Percentiles rank a stretch among this genome's conserved stretches.
These are phyloP conservation scores for Spinus olivaceus DNA, from an alignment of 2,797 vertebrate species.

Conservation along the genomic window DNA sequence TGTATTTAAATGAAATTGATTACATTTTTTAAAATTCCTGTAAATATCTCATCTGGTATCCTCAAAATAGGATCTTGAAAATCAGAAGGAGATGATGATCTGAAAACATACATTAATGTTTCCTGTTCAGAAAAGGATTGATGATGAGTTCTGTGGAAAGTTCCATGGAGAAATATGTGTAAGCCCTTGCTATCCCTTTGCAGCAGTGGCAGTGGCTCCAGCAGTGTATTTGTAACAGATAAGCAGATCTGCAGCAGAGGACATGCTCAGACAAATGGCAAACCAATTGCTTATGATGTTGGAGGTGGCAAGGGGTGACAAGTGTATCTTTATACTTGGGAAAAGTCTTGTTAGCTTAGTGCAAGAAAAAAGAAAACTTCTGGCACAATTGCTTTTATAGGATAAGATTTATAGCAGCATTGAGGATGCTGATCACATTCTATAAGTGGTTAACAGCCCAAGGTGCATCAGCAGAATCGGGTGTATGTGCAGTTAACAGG, in stretches of 20 bases:
- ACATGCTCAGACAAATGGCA: conserved; percentile 44
- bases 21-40: neutral
- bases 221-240: neutral
- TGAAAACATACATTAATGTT: neutral
- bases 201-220: neutral
- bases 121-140: neutral
- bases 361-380: conserved; percentile 22
- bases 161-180: neutral
- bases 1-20: neutral
- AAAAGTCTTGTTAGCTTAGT: conserved; percentile 31
- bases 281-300: conserved; percentile 26
- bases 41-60: neutral
- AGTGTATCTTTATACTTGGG: neutral
- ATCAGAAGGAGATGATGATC: neutral
- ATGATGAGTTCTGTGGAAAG: neutral
- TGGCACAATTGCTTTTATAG: neutral
- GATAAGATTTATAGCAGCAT: neutral
- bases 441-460: neutral
- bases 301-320: neutral
- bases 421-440: conserved; percentile 19
- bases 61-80: neutral
- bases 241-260: neutral
- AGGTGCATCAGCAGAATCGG: neutral
- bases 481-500: neutral
- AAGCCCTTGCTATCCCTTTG: neutral